Evolutionary conservation across 2,888 invertebrate genomes (phyloP).

Genomic region (Allolobophora icterica): DNA sequence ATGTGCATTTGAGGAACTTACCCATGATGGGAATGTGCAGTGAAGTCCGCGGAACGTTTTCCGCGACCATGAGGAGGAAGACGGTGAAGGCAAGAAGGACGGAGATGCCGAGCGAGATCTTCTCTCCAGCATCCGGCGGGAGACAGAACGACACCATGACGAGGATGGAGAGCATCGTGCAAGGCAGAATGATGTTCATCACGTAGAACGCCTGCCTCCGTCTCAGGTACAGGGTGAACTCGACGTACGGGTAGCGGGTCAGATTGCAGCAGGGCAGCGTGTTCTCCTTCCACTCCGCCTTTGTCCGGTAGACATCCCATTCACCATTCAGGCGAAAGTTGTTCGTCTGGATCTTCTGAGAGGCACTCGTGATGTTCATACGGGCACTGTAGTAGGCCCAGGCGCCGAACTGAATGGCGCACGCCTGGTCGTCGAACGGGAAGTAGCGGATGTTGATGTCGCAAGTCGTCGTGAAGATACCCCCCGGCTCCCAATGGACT

Average conservation of each 20-base stretch:
- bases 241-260: conserved; percentile 43
- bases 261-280: conserved; percentile 45
- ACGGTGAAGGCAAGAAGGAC: conserved; percentile 50
- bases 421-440: conserved; percentile 50
- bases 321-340: conserved; percentile 49
- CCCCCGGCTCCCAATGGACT: conserved; percentile 52
- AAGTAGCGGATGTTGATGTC: conserved; percentile 51
- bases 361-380: conserved; percentile 49
- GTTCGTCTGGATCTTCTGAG: conserved; percentile 41
- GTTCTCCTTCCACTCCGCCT: conserved; percentile 43
- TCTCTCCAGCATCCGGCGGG: conserved; percentile 58
- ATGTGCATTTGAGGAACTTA: neutral
- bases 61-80: conserved; percentile 48
- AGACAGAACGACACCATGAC: conserved; percentile 56
- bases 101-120: conserved; percentile 48
- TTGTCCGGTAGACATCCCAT: conserved; percentile 47
- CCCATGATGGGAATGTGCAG: conserved; percentile 50
- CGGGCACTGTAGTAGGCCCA: conserved; percentile 50
- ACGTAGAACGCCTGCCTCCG: conserved; percentile 46
- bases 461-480: conserved; percentile 49
- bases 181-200: conserved; percentile 49
- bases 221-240: conserved; percentile 44
- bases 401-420: conserved; percentile 49
- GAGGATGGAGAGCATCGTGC: conserved; percentile 52
- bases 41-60: conserved; percentile 54